Evolutionary conservation across 2,888 invertebrate genomes (phyloP).

Genomic region (Acanthacorydalis orientalis): DNA sequence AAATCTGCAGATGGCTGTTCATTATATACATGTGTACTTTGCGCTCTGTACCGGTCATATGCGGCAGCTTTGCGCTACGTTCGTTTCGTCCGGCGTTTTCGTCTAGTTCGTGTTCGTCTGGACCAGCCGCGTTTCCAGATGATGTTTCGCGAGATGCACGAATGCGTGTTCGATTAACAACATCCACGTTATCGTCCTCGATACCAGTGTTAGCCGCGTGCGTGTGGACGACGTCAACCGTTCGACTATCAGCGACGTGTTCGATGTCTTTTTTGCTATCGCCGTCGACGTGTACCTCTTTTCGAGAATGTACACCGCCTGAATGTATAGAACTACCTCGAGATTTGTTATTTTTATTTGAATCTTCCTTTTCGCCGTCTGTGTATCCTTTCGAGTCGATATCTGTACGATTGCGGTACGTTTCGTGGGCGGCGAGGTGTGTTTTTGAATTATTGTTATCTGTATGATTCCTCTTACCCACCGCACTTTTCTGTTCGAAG

Average conservation of each 20-base stretch:
- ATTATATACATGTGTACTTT: conserved; percentile 74
- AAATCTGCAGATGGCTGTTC: conserved; percentile 64
- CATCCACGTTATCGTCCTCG: conserved; percentile 4
- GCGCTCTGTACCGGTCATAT: conserved; percentile 60
- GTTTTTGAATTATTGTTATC: no score
- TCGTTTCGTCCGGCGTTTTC: conserved; percentile 39
- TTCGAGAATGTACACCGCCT: background rate
- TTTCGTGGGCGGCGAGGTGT: no score
- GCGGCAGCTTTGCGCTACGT: conserved; percentile 65
- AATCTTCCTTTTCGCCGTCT: no score
- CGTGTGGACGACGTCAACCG: conserved; percentile 12
- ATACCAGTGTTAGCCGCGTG: conserved; percentile 31
- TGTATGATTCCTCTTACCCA: no score
- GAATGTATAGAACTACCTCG: no score
- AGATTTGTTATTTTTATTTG: no score
- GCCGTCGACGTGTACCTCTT: background rate
- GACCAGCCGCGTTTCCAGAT: background rate
- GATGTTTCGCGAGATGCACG: background rate
- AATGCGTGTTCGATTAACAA: conserved; percentile 6
- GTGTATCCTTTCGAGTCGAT: no score
- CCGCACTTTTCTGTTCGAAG: no score
- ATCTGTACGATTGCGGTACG: no score
- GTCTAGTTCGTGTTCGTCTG: conserved; percentile 10
- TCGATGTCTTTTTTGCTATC: no score
- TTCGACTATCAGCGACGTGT: conserved; percentile 19